Conservation (phyloP, 2,797 vertebrate genomes). For the Pangasius djambal region DNA sequence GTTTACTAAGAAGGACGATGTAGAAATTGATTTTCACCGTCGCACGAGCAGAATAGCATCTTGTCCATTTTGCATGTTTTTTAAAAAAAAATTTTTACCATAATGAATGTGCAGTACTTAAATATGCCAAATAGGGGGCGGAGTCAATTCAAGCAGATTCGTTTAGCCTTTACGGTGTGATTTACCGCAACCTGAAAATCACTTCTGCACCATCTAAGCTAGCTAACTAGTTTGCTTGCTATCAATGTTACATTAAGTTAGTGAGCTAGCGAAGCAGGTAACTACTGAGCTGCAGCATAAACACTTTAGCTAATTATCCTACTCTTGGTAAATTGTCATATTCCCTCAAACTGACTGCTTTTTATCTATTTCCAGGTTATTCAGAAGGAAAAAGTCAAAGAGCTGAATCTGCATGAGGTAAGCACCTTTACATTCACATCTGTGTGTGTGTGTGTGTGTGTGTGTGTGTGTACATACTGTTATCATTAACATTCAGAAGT, state of each 20-base stretch:
- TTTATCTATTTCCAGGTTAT: conserved; percentile 85
- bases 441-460: too few species aligned
- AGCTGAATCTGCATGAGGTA: conserved; percentile 98
- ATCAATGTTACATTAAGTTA: background rate
- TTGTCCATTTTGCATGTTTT: background rate
- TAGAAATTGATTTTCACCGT: background rate
- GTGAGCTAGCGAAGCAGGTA: too few species aligned
- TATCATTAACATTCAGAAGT: too few species aligned
- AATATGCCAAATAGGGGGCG: background rate
- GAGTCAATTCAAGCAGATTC: too few species aligned
- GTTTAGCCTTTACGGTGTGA: background rate
- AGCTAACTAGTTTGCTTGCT: too few species aligned
- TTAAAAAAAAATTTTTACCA: background rate
- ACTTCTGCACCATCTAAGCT: background rate
- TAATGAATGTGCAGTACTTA: background rate
- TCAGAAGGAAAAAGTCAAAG: conserved; percentile 99
- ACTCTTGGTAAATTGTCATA: background rate
- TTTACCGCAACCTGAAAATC: background rate
- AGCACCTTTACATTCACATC: conserved; percentile 59
- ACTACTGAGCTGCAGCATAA: background rate
- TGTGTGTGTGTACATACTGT: too few species aligned
- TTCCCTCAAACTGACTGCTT: background rate
- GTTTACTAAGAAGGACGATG: background rate
- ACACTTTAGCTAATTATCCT: background rate
- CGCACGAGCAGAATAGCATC: background rate